Evolutionary conservation across 2,797 vertebrate genomes (phyloP).

Genomic region (Lates japonicus): DNA sequence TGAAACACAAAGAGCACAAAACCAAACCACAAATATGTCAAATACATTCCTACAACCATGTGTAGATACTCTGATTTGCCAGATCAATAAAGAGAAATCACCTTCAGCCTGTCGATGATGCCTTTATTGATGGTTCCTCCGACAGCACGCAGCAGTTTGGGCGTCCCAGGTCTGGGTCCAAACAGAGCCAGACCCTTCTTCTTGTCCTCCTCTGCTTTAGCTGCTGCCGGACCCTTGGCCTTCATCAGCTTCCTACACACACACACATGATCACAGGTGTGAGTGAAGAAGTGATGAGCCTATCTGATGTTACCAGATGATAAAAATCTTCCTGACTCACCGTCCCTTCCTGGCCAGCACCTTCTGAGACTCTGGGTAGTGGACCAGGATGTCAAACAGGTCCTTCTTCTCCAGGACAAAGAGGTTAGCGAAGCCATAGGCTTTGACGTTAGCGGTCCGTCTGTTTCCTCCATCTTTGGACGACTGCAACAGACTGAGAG

Average conservation of each 20-base stretch:
- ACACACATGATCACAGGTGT: not conserved
- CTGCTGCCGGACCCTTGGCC: conserved; percentile 82
- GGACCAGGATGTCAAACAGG: conserved; percentile 92
- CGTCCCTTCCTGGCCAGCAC: conserved; percentile 94
- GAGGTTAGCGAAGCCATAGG: conserved; percentile 95
- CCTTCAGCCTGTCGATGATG: conserved; percentile 54
- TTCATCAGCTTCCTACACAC: conserved; percentile 84
- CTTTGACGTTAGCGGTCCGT: conserved; percentile 92
- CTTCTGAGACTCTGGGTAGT: conserved; percentile 95
- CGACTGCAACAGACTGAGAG: conserved; percentile 88
- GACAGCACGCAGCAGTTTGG: conserved; percentile 81
- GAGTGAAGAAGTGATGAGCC: too few species aligned
- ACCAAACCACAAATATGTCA: not conserved
- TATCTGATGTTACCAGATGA: too few species aligned
- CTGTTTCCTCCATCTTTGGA: conserved; percentile 93
- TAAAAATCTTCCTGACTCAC: conserved; percentile 70
- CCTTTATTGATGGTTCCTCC: conserved; percentile 60
- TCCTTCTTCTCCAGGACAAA: conserved; percentile 96
- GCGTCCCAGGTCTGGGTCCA: conserved; percentile 78
- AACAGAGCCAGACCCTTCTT: conserved; percentile 84
- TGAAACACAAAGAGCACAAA: conserved; percentile 29
- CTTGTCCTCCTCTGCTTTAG: conserved; percentile 78
- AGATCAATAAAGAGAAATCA: conserved; percentile 14
- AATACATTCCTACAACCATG: rapidly evolving
- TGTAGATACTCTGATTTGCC: not conserved